Conservation (phyloP, 1,140 invertebrate genomes). For the Drosophila dunni region DNA sequence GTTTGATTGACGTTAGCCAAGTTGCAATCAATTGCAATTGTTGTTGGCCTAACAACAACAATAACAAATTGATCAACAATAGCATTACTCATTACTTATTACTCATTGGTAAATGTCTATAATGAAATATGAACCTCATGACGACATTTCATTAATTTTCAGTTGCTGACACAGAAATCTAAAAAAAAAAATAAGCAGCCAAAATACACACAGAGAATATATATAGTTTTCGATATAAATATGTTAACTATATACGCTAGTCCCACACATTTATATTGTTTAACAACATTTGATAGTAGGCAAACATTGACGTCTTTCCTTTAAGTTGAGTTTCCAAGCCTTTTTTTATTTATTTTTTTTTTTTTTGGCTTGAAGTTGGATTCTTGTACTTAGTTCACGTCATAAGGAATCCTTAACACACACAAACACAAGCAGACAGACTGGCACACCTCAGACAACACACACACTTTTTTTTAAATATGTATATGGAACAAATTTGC, state of each 20-base stretch:
- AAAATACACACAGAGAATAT: constrained; percentile 45
- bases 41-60: constrained; percentile 29
- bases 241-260: constrained; percentile 57
- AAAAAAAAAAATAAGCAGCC: constrained; percentile 44
- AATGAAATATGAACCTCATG: constrained; percentile 22
- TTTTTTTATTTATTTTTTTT: constrained; percentile 18
- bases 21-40: constrained; percentile 48
- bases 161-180: constrained; percentile 47
- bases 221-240: constrained; percentile 47
- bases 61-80: constrained; percentile 41
- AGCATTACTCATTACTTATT: constrained; percentile 62
- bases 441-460: not conserved
- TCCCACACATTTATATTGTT: constrained; percentile 41
- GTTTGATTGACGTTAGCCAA: constrained; percentile 59
- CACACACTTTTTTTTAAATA: constrained; percentile 54
- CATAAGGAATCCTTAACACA: constrained; percentile 51
- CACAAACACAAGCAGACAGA: not conserved
- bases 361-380: constrained; percentile 32
- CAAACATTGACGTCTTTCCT: constrained; percentile 34
- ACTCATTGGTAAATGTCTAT: constrained; percentile 38
- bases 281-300: constrained; percentile 17
- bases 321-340: constrained; percentile 21
- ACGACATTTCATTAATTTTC: constrained; percentile 50
- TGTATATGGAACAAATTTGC: constrained; percentile 58
- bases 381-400: constrained; percentile 72